These are phyloP conservation scores for Apaloderma vittatum DNA, from an alignment of 2,113 vertebrate genomes.

Conservation along the genomic window DNA sequence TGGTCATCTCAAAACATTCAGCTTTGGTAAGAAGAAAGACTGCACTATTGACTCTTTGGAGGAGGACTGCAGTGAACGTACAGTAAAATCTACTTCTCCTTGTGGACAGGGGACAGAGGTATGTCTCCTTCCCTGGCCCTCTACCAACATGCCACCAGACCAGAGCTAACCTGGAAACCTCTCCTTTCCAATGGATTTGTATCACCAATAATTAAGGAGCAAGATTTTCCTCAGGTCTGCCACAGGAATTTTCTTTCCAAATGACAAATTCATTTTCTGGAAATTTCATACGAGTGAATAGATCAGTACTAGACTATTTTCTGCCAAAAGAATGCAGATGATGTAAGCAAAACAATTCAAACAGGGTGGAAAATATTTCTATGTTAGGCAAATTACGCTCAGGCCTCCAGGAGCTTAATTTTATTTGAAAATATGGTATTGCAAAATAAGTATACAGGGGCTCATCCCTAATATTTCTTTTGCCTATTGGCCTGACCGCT, in stretches of 20 bases:
- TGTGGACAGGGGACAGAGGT: no score
- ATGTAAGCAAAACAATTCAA: neutral
- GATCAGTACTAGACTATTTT: neutral
- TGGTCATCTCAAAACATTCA: neutral
- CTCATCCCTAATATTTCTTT: neutral
- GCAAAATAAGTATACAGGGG: neutral
- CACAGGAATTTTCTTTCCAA: neutral
- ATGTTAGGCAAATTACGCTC: neutral
- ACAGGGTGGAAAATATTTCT: neutral
- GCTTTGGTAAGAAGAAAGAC: neutral
- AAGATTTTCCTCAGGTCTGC: neutral
- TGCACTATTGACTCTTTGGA: neutral
- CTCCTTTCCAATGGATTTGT: neutral
- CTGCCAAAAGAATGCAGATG: neutral
- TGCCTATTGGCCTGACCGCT: neutral
- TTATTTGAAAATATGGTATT: neutral
- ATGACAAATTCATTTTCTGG: neutral
- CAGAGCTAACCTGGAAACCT: neutral
- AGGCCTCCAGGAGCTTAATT: neutral
- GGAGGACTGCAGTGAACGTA: neutral
- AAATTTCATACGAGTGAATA: neutral
- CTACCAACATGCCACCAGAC: neutral
- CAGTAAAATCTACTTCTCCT: neutral
- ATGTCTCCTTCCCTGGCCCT: neutral
- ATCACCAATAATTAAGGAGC: neutral